Evolutionary conservation across 2,797 vertebrate genomes (phyloP), one percentile per base, ranked within the genome.

Genomic region (Pangasius sanitwongsei): DNA sequence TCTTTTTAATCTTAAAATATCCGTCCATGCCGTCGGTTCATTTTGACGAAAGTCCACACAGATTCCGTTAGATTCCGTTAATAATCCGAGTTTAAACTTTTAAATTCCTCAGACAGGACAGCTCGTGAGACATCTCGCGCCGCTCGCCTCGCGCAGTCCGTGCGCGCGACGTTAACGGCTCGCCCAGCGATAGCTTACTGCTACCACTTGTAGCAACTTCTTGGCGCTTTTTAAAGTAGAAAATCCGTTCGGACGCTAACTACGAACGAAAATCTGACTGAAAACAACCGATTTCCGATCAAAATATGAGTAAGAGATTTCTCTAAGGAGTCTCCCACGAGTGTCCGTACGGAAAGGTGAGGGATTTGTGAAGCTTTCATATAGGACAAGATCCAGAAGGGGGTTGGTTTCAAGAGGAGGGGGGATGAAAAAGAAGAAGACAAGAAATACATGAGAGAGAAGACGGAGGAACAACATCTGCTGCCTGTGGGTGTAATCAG

Each of bases 401-500:
- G 80, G 84, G 75, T 83, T 87, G 90, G 92, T 90, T 90, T 87
- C 87, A 74, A 87, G 84, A 89, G 88, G 90, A 89, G 87, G 90
- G 90, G 91, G 90, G 89, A 88, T 86, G 89, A 83, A 88, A 82
- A 63, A 83, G 67, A 83, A 85, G 81, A 90, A 87, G 81, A 89
- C 82, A 85, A 91, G 84, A 87, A 90, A 88, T 77, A 82, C 90
- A 90, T 77, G 77, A 90, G 87, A 87, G 44, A 65, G 23, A 90
- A 91, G 91, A 89, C 80, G 87, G 92, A 93, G 86, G 23, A 92
- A 87, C 80, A 92, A 92, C 91, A 93, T 92, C 88, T 90, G 92
- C 89, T 92, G 91, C 74, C 61, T 87, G 89, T 90, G 90, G 87
- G 90, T 87, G 91, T 87, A 83, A 85, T 69, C 82, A 34, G 12